phyloP scores from a whole-genome alignment of 1,140 invertebrate genomes.

The Drosophila fuyamai region DNA sequence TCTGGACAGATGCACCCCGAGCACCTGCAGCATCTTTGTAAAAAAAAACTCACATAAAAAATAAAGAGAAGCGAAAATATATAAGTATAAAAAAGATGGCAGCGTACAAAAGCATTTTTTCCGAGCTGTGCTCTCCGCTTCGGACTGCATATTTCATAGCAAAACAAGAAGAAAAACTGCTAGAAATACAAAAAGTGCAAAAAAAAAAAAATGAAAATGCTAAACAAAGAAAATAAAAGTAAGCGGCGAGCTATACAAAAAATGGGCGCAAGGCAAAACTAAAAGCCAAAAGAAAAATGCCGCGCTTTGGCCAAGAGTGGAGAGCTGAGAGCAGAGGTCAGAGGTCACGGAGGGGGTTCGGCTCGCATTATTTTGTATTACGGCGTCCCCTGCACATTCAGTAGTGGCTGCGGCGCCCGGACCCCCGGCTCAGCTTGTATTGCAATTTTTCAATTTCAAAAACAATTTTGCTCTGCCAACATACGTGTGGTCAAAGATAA shows the following conservation, averaged over 20 bases:
- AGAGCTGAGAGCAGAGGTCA: not conserved
- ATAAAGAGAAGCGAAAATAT: slow-evolving; percentile 25
- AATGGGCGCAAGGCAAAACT: slow-evolving; percentile 65
- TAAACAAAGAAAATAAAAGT: slow-evolving; percentile 79
- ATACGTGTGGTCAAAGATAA: slow-evolving; percentile 83
- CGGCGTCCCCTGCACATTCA: slow-evolving; percentile 47
- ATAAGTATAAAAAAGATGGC: slow-evolving; percentile 29
- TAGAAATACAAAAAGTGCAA: slow-evolving; percentile 31
- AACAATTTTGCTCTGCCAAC: slow-evolving; percentile 82
- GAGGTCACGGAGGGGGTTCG: slow-evolving; percentile 24
- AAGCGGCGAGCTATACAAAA: slow-evolving; percentile 62
- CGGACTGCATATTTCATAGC: slow-evolving; percentile 68
- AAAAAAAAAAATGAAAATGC: slow-evolving; percentile 67
- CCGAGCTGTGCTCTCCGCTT: slow-evolving; percentile 21
- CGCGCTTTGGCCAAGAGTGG: slow-evolving; percentile 28
- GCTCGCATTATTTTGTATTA: slow-evolving; percentile 77
- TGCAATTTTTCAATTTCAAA: slow-evolving; percentile 83
- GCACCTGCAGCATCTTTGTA: slow-evolving; percentile 69
- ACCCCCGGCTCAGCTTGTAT: slow-evolving; percentile 71
- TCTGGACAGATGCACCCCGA: slow-evolving; percentile 43
- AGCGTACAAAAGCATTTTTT: slow-evolving; percentile 67
- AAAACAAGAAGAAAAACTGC: slow-evolving; percentile 28
- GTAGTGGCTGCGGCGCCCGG: not conserved
- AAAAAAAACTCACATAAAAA: slow-evolving; percentile 14
- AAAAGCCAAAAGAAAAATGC: slow-evolving; percentile 68